Evolutionary conservation across 2,797 vertebrate species (phyloP).

Genomic region (Anas bernieri): DNA sequence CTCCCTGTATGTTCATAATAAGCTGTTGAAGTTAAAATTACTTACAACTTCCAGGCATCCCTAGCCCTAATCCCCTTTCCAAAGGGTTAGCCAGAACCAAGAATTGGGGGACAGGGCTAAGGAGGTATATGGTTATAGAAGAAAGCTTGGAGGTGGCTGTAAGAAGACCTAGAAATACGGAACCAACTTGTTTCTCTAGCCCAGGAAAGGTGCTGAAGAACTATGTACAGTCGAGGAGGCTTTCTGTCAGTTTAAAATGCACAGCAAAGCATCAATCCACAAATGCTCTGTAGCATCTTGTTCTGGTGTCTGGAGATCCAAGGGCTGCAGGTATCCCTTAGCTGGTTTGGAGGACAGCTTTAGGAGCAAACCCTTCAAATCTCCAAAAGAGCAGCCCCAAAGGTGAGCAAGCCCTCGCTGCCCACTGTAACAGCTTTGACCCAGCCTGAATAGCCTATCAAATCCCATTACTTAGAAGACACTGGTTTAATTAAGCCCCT

Average conservation of each 20-base stretch:
- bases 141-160: not conserved
- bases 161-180: not conserved
- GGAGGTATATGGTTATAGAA: rapidly evolving
- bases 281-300: not conserved
- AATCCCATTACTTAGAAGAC: not conserved
- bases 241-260: not conserved
- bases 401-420: not conserved
- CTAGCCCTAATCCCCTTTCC: not conserved
- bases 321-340: not conserved
- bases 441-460: not conserved
- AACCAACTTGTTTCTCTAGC: not conserved
- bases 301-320: not conserved
- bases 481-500: not conserved
- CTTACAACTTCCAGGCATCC: not conserved
- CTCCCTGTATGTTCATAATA: not conserved
- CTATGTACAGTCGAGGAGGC: not conserved
- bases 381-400: not conserved
- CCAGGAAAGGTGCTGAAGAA: not conserved
- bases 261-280: not conserved
- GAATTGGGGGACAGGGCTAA: not conserved
- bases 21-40: not conserved
- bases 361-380: not conserved
- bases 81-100: not conserved
- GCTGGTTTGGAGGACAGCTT: not conserved
- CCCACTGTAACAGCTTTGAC: rapidly evolving